These are phyloP conservation scores for Anser cygnoides DNA, from an alignment of 2,113 vertebrate genomes.

Conservation along the genomic window DNA sequence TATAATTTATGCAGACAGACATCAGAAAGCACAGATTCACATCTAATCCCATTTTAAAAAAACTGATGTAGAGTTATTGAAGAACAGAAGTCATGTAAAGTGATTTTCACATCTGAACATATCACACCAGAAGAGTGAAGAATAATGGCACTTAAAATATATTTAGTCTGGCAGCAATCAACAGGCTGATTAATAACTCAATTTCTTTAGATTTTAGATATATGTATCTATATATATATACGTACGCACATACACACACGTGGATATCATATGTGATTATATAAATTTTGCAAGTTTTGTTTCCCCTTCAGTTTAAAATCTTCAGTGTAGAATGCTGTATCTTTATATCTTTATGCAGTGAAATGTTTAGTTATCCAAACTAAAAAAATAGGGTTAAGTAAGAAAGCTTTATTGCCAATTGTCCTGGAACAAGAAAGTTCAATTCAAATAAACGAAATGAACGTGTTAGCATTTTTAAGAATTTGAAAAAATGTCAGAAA, in stretches of 20 bases:
- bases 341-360: neutral
- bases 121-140: constrained; percentile 60
- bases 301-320: neutral
- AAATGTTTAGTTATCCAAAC: neutral
- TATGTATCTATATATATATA: neutral
- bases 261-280: neutral
- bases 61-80: neutral
- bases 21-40: neutral
- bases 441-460: neutral
- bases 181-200: neutral
- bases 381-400: neutral
- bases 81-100: constrained; percentile 53
- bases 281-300: neutral
- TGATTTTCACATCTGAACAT: constrained; percentile 54
- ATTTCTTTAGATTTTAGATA: constrained; percentile 27
- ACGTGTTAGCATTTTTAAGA: neutral
- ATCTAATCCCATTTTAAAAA: neutral
- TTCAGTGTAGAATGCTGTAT: neutral
- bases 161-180: constrained; percentile 24
- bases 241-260: neutral
- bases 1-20: neutral
- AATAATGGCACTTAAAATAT: constrained; percentile 51
- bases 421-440: neutral
- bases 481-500: constrained; percentile 28
- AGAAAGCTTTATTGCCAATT: neutral